phyloP scores from a whole-genome alignment of 35 echinoderm and acorn worm genomes.

The Patiria miniata region DNA sequence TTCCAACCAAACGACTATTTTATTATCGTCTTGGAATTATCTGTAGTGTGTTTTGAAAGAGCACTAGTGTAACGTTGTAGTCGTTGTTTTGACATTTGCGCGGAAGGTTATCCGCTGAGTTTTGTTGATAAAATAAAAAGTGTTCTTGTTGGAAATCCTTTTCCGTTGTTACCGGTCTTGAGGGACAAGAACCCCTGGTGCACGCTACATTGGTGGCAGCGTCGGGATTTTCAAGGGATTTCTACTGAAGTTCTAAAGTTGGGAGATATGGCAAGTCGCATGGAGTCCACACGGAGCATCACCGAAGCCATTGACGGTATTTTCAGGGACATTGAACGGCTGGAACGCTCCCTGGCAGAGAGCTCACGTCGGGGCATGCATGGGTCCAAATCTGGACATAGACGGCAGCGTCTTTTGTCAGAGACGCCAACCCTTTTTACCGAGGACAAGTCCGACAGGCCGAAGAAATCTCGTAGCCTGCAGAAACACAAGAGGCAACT shows the following conservation, averaged over 20 bases:
- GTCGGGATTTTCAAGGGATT: background rate
- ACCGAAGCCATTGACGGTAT: background rate
- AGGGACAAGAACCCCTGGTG: too few species aligned
- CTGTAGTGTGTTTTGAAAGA: too few species aligned
- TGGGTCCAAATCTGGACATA: background rate
- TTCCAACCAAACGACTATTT: too few species aligned
- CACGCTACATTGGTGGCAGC: background rate
- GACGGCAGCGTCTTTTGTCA: too few species aligned
- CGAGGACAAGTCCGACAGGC: background rate
- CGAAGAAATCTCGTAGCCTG: background rate
- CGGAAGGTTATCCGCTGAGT: too few species aligned
- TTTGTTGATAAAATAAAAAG: too few species aligned
- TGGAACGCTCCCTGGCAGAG: background rate
- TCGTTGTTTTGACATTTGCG: too few species aligned
- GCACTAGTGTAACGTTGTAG: too few species aligned
- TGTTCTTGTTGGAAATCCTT: too few species aligned
- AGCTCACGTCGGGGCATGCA: background rate
- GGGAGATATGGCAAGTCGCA: background rate
- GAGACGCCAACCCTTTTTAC: background rate
- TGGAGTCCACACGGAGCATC: background rate
- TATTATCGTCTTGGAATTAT: too few species aligned
- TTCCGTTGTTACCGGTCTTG: too few species aligned
- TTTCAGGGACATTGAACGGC: background rate
- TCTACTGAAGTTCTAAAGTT: background rate
- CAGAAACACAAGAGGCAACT: background rate